Conservation (phyloP, 1,140 invertebrate species). For the Drosophila kurseongensis region DNA sequence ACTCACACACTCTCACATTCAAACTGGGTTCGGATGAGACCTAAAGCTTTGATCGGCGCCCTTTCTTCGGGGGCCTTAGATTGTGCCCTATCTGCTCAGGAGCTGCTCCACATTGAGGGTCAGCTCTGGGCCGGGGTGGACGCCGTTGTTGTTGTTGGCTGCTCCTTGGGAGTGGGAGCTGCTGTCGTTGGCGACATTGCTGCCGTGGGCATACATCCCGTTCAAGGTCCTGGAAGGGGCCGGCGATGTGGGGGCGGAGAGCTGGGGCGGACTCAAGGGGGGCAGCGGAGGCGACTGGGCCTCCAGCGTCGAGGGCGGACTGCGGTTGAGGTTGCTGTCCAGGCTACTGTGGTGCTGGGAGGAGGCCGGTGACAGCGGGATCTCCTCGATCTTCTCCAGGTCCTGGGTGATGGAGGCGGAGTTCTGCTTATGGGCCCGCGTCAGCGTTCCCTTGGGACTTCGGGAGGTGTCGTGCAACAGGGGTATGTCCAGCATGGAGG, state of each 20-base stretch:
- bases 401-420: conserved; percentile 89
- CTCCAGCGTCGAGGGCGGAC: conserved; percentile 75
- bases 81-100: conserved; percentile 80
- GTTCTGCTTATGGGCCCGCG: conserved; percentile 88
- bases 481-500: conserved; percentile 76
- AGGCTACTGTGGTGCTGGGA: conserved; percentile 79
- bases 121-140: conserved; percentile 56
- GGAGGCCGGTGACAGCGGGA: conserved; percentile 85
- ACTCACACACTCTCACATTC: conserved; percentile 9
- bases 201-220: conserved; percentile 50
- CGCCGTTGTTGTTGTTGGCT: conserved; percentile 37
- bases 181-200: conserved; percentile 18
- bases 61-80: conserved; percentile 59
- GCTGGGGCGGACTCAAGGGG: conserved; percentile 55
- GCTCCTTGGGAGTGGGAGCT: conserved; percentile 23
- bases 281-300: conserved; percentile 68
- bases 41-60: conserved; percentile 62
- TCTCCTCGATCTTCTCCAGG: conserved; percentile 89
- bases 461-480: conserved; percentile 68
- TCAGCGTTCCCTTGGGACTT: conserved; percentile 75
- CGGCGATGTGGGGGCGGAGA: conserved; percentile 77
- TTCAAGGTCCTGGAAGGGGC: conserved; percentile 72
- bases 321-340: conserved; percentile 82
- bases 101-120: conserved; percentile 76
- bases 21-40: conserved; percentile 34